Evolutionary conservation across 2,113 vertebrate species (phyloP), one percentile per base, ranked within the genome.

Genomic region (Actenoides hombroni): DNA sequence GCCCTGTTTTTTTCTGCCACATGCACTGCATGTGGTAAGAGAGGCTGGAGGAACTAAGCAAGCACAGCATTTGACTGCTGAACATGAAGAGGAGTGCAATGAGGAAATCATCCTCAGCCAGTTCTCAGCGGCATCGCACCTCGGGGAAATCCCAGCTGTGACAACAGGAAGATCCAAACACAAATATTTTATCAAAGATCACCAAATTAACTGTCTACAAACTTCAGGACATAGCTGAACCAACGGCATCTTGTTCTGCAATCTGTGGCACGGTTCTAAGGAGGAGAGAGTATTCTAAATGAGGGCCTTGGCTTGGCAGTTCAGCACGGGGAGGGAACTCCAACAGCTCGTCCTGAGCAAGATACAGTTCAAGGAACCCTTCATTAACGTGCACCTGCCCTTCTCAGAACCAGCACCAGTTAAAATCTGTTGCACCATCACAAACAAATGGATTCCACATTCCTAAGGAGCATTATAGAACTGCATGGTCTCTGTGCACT

Each of bases 351-450:
- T 35, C 48, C 65, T 28, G 25, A 68, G 48, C 73, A 51, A 90
- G 42, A 19, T 48, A 33, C 7, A 53, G 25, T 33, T 69, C 51
- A 44, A 51, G 69, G 21, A 60, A 44, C 35, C 56, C 51, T 44
- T 71, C 40, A 10, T 23, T 26, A 28, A 24, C 0, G 0, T 46
- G 57, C 28, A 44, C 48, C 25, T 42, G 26, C 4, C 24, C 33
- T 40, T 17, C 33, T 53, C 53, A 57, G 42, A 91, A 29, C 23
- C 33, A 28, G 44, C 40, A 75, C 19, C 51, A 71, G 56, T 61
- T 88, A 57, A 70, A 39, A 40, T 24, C 60, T 74, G 39, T 28
- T 53, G 65, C 25, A 39, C 23, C 49, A 31, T 51, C 80, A 57
- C 23, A 37, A 48, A 56, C 20, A 48, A 84, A 63, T 29, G 13